Evolutionary conservation across 1,140 invertebrate genomes (phyloP).

Genomic region (Eriosoma lanigerum): DNA sequence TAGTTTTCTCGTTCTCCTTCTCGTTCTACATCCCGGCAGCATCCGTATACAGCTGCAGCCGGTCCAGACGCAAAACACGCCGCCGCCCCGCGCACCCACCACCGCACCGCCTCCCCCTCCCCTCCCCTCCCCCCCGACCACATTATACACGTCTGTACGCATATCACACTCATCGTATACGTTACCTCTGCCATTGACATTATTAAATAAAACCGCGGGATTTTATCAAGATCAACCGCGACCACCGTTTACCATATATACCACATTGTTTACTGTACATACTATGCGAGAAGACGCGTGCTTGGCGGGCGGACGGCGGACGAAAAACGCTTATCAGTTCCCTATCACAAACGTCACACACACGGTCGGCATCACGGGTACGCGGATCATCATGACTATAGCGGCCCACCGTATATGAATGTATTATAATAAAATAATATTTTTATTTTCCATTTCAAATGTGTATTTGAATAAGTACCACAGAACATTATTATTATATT

Average conservation of each 20-base stretch:
- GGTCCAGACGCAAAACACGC: too few relatives aligned
- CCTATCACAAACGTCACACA: conserved; percentile 40
- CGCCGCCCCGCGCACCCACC: too few relatives aligned
- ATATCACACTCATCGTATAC: not conserved
- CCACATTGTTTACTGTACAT: not conserved
- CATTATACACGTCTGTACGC: too few relatives aligned
- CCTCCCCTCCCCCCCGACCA: not conserved
- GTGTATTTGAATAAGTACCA: too few relatives aligned
- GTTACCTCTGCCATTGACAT: conserved; percentile 46
- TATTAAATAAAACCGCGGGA: conserved; percentile 44
- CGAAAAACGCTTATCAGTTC: not conserved
- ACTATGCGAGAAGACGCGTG: not conserved
- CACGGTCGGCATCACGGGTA: not conserved
- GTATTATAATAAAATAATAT: too few relatives aligned
- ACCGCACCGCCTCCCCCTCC: not conserved
- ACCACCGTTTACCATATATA: not conserved
- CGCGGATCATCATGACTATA: not conserved
- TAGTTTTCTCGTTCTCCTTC: not conserved
- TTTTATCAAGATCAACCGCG: conserved; percentile 22
- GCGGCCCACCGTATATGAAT: not conserved
- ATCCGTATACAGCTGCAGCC: too few relatives aligned
- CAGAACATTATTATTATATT: too few relatives aligned
- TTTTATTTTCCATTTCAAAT: too few relatives aligned
- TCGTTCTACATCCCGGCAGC: too few relatives aligned
- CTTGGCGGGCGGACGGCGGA: not conserved